Evolutionary conservation across 2,113 vertebrate genomes (phyloP).

Genomic region (Halichoeres trimaculatus): DNA sequence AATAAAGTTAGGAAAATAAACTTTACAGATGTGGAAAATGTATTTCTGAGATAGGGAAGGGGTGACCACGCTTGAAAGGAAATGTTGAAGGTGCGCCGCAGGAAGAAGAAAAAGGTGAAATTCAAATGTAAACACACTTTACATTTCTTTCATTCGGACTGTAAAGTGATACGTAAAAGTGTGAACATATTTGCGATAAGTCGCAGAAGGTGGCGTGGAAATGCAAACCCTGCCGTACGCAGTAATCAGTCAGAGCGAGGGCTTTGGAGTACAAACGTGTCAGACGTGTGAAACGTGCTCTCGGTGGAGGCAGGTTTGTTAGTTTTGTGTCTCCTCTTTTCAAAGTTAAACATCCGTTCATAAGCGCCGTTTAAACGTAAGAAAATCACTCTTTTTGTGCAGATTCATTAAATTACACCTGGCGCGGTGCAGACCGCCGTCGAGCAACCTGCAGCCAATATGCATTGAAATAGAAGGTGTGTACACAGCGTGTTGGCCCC

Average conservation of each 20-base stretch:
- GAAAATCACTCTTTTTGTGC: neutral
- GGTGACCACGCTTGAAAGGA: slow-evolving; percentile 66
- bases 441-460: slow-evolving; percentile 18
- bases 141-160: slow-evolving; percentile 39
- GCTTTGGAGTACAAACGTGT: slow-evolving; percentile 41
- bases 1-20: slow-evolving; percentile 79
- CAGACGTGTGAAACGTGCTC: neutral
- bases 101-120: slow-evolving; percentile 7
- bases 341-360: slow-evolving; percentile 49
- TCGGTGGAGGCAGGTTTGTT: slow-evolving; percentile 16
- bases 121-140: slow-evolving; percentile 55
- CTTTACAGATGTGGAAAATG: slow-evolving; percentile 73
- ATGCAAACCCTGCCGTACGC: slow-evolving; percentile 32
- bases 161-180: slow-evolving; percentile 59
- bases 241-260: slow-evolving; percentile 20
- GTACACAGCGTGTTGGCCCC: slow-evolving; percentile 37
- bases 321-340: slow-evolving; percentile 25
- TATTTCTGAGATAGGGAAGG: slow-evolving; percentile 69
- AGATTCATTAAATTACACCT: slow-evolving; percentile 35
- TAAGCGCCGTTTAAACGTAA: slow-evolving; percentile 37
- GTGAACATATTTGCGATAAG: slow-evolving; percentile 44
- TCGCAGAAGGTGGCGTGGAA: slow-evolving; percentile 36
- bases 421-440: neutral
- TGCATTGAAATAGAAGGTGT: slow-evolving; percentile 33
- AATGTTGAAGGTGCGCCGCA: slow-evolving; percentile 40